Conservation (phyloP, 2,888 invertebrate species). For the Escarpia spicata region DNA sequence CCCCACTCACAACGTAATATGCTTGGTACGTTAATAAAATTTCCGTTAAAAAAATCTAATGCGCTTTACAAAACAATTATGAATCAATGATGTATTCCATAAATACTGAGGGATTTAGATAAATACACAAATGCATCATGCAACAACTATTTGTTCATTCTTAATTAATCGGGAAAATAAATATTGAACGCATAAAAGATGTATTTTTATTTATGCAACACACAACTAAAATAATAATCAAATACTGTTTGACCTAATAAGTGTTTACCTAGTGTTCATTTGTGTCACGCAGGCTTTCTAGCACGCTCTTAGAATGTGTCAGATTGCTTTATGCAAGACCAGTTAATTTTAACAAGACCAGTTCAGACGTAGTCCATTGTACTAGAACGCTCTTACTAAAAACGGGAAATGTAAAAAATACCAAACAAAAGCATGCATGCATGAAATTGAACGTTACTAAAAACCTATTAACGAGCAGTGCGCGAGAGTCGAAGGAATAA, state of each 20-base stretch:
- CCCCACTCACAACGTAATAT: not conserved
- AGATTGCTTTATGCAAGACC: not conserved
- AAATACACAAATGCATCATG: not conserved
- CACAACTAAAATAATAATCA: not conserved
- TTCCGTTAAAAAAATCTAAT: not conserved
- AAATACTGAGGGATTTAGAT: not conserved
- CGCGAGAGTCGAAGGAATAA: too few relatives aligned
- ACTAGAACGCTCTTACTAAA: too few relatives aligned
- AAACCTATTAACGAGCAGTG: too few relatives aligned
- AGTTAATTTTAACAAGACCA: not conserved
- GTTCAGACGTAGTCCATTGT: too few relatives aligned
- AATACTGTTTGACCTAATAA: not conserved
- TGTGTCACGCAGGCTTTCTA: not conserved
- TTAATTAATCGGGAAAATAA: not conserved
- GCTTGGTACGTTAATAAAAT: not conserved
- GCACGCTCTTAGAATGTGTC: not conserved
- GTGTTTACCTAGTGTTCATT: not conserved
- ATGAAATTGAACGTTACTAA: too few relatives aligned
- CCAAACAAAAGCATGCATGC: too few relatives aligned
- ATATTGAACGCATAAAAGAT: not conserved
- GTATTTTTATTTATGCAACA: not conserved
- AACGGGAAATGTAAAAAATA: too few relatives aligned
- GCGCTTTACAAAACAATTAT: not conserved
- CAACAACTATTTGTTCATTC: too few relatives aligned
- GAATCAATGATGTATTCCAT: not conserved